Base-by-base conservation (phyloP, 1,140 invertebrate species). In the Kradibia gibbosae region DNA sequence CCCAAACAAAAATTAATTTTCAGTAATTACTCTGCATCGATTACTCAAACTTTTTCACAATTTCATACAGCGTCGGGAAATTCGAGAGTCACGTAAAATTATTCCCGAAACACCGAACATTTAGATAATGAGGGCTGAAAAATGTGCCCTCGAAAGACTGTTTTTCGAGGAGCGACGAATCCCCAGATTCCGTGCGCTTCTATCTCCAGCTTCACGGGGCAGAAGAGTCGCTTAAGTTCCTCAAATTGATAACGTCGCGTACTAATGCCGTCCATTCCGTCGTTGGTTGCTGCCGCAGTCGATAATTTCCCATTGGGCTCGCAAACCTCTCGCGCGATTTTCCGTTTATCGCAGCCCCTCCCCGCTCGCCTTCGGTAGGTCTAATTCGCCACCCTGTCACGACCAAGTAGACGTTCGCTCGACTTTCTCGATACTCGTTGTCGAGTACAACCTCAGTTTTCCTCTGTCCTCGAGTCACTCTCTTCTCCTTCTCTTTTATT, bases 301-400 rank as follows among this genome's bases (percentile, higher is more conserved):
- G 55, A 80, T 77, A 81, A 81, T 72, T 81, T 77, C 62, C 77
- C 62, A 65, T 77, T 81, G 36, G 13, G 48, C 34, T 57, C 67
- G 4, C n/a, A 57, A 57, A 55, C 60, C 39, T 22, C 42, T 67
- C 79, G 36, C 57, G 53, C 42, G 34, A 73, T 73, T 80, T 48
- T n/a, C 67, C 78, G 34, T 48, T 74, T 65, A 80, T 75, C 71
- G 57, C 0, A 22, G 36, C n/a, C 10, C 36, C 10, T n/a, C 31
- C 42, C n/a, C 76, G n/a, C n/a, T n/a, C n/a, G n/a, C 25, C 53
- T 0, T 20, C 3, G 17, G 15, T 22, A 0, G 15, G 17, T 17
- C 5, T 4, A n/a, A n/a, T n/a, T n/a, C n/a, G n/a, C n/a, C n/a
- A n/a, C n/a, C 0, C 15, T 17, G 13, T 3, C 34, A 17, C 20